Evolutionary conservation across 2,888 invertebrate species (phyloP).

Genomic region (Lamproptera curius): DNA sequence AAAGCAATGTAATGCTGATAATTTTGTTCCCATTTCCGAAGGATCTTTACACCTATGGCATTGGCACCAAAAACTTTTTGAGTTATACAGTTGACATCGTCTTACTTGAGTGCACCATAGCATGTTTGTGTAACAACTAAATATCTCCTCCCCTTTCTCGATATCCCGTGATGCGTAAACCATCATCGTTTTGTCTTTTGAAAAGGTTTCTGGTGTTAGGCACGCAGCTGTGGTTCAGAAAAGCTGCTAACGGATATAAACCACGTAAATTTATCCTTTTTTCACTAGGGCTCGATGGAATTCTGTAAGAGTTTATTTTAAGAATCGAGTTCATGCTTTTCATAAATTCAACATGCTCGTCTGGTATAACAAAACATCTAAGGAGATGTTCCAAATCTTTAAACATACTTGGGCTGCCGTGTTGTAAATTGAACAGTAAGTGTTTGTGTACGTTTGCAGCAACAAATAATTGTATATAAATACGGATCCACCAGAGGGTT

Average conservation of each 20-base stretch:
- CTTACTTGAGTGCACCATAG: constrained; percentile 82
- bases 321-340: constrained; percentile 71
- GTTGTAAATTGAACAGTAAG: constrained; percentile 67
- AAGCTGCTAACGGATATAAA: constrained; percentile 80
- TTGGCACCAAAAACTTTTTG: constrained; percentile 82
- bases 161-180: constrained; percentile 79
- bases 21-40: constrained; percentile 77
- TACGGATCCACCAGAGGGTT: constrained; percentile 39
- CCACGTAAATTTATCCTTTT: constrained; percentile 72
- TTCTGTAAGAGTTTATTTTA: constrained; percentile 83
- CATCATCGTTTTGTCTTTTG: constrained; percentile 71
- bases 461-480: constrained; percentile 49
- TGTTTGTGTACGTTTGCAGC: constrained; percentile 53
- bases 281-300: constrained; percentile 42
- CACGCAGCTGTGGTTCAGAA: constrained; percentile 83
- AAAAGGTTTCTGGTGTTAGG: constrained; percentile 83
- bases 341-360: constrained; percentile 74
- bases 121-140: constrained; percentile 81
- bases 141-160: constrained; percentile 77
- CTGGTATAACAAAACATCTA: constrained; percentile 54
- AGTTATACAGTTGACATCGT: constrained; percentile 76
- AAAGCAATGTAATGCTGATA: constrained; percentile 76
- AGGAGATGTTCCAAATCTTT: constrained; percentile 72
- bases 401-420: constrained; percentile 35
- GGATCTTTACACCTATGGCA: constrained; percentile 81